These are phyloP conservation scores for Oncorhynchus tshawytscha DNA, from an alignment of 2,113 vertebrate genomes.

Conservation along the genomic window DNA sequence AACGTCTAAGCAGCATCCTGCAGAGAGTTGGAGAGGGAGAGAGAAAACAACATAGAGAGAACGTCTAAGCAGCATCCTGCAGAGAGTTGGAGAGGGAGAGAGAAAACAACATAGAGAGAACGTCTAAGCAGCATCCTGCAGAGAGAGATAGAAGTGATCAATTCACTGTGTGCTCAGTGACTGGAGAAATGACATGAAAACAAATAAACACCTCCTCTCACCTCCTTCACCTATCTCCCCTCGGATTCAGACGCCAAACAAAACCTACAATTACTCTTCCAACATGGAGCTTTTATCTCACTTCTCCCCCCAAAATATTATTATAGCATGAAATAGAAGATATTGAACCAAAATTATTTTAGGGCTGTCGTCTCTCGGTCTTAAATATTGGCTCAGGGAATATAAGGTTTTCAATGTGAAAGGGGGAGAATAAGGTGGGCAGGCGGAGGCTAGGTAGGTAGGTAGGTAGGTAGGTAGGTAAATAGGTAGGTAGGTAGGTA, in stretches of 20 bases:
- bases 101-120: neutral
- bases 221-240: slow-evolving; percentile 12
- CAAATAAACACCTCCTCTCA: slow-evolving; percentile 30
- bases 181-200: slow-evolving; percentile 42
- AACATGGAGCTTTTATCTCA: slow-evolving; percentile 15
- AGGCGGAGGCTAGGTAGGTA: neutral
- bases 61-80: too few relatives aligned
- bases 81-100: neutral
- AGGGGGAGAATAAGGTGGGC: neutral
- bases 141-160: slow-evolving; percentile 32
- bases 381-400: neutral
- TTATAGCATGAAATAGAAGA: neutral
- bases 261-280: slow-evolving; percentile 45
- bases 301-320: slow-evolving; percentile 21
- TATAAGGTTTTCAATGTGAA: neutral
- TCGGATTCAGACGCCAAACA: slow-evolving; percentile 20
- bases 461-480: too few relatives aligned
- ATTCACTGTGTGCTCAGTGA: slow-evolving; percentile 21
- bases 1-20: too few relatives aligned
- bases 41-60: too few relatives aligned
- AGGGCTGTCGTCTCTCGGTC: neutral
- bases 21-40: too few relatives aligned
- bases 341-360: neutral
- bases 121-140: neutral
- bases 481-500: too few relatives aligned